Base-by-base conservation (phyloP, 2,888 invertebrate species). In the Drosophila barbarae region DNA sequence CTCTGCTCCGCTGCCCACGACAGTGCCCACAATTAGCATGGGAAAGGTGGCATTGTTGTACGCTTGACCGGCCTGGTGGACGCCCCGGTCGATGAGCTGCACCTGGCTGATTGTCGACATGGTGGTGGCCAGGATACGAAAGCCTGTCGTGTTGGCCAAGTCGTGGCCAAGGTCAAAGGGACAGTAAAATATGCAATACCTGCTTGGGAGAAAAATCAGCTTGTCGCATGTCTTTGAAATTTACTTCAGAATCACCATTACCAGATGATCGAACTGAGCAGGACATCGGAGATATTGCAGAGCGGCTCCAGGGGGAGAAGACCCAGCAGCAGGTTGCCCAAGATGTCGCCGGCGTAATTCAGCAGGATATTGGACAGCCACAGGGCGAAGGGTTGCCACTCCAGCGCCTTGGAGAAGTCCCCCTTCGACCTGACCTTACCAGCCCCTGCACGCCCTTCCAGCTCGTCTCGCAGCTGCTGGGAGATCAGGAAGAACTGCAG, bases 1-100 rank as follows among this genome's bases (percentile, higher is more conserved):
- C 36, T 84, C 81, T 2, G 82, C 84, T 1, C 81, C 84, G 15
- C 81, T 81, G 13, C 81, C 81, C 49, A 77, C 69, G 4, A 77
- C 71, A 4, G 81, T 79, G 56, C 84, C 84, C 7, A 84, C 44
- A 6, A 81, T 44, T 6, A 81, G 38, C 49, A 81, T 76, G 3
- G 84, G 84, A 34, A 81, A 10, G 12, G 71, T 39, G 3, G 82
- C 74, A 39, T 69, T 58, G 44, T 66, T 66, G 28, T 84, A 81
- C 10, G 68, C 49, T 35, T 53, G 50, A 0, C 54, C 69, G 0
- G 84, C 79, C 42, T 71, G 9, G 7, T 71, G 53, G 2, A 81
- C 60, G 23, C 72, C 77, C 5, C 70, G 56, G 1, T 81, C 82
- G 32, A 81, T 82, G 34, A 77, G 63, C 52, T 79, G 41, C 18